Evolutionary conservation across 2,888 invertebrate species (phyloP), one percentile per base, ranked within the genome.

Genomic region (Aethes cnicana): DNA sequence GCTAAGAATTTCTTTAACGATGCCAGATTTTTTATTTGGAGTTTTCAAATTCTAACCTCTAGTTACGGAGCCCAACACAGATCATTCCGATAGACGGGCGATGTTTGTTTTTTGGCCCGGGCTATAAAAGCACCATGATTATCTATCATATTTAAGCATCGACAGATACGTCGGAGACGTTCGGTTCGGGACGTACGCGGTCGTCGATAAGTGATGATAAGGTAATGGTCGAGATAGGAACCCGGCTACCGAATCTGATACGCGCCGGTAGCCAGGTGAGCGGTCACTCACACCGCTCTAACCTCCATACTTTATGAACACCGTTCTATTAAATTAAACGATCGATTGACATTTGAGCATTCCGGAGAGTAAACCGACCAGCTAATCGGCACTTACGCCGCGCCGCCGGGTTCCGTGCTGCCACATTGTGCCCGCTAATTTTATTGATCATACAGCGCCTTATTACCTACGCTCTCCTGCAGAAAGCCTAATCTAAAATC

Each of bases 211-310:
- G 79, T 77, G 74, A 81, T 81, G 83, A 83, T 84, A 84, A 81
- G 82, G 79, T 85, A 84, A 85, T 84, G 84, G 77, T 63, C 69
- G 66, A 66, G 76, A 79, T 81, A 78, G 64, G 58, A 44, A 61
- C 57, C 59, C 63, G 52, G 84, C 87, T 86, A 84, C 85, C 72
- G 87, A 79, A 84, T 83, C 81, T 81, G 82, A 81, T 81, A 79
- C 66, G 66, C 66, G 61, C 81, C 81, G 67, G 82, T 78, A 81
- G 81, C 75, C 62, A 67, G 68, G 62, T 65, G 69, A 69, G 70
- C 75, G 68, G 71, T 71, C 72, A 72, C 72, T 74, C 71, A 73
- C 72, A 68, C 63, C 56, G 58, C 61, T 60, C 66, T 69, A 69
- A 66, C 68, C 72, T 69, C 68, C 70, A 73, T 70, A 72, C 64